Evolutionary conservation across 2,888 invertebrate species (phyloP).

Genomic region (Drosophila multiciliata): DNA sequence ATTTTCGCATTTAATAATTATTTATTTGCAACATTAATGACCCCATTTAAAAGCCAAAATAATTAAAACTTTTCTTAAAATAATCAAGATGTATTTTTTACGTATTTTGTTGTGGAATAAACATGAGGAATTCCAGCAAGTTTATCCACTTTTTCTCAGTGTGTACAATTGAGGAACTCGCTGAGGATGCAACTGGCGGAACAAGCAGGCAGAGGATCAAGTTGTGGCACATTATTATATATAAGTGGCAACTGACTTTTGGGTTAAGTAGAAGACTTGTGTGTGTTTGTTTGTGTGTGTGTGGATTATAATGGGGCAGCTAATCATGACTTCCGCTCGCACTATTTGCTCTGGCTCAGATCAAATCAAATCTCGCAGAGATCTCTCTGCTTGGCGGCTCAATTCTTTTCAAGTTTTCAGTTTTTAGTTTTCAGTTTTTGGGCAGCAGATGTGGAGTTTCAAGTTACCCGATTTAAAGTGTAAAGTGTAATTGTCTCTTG

Average conservation of each 20-base stretch:
- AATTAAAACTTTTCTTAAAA: background rate
- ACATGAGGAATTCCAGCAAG: background rate
- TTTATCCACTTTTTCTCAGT: background rate
- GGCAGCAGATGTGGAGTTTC: slow-evolving; percentile 31
- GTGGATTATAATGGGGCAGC: slow-evolving; percentile 66
- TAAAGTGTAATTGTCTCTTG: slow-evolving; percentile 69
- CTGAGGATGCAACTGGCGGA: background rate
- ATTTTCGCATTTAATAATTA: background rate
- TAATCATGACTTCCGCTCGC: slow-evolving; percentile 79
- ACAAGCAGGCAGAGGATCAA: background rate
- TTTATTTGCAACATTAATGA: background rate
- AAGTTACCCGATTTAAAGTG: slow-evolving; percentile 41
- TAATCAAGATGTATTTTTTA: background rate
- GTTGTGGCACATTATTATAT: slow-evolving; percentile 11
- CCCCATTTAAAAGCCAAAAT: background rate
- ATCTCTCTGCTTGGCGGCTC: slow-evolving; percentile 54
- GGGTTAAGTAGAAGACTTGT: slow-evolving; percentile 2
- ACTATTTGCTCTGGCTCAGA: slow-evolving; percentile 47
- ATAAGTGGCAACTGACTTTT: slow-evolving; percentile 20
- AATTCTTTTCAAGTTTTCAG: slow-evolving; percentile 43
- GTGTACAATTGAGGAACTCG: background rate
- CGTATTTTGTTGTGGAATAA: background rate
- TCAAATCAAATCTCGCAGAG: slow-evolving; percentile 46
- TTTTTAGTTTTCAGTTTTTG: slow-evolving; percentile 10
- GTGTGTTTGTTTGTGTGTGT: background rate